Evolutionary conservation across 2,797 vertebrate species (phyloP).

Genomic region (Parauchenoglanis ngamensis): DNA sequence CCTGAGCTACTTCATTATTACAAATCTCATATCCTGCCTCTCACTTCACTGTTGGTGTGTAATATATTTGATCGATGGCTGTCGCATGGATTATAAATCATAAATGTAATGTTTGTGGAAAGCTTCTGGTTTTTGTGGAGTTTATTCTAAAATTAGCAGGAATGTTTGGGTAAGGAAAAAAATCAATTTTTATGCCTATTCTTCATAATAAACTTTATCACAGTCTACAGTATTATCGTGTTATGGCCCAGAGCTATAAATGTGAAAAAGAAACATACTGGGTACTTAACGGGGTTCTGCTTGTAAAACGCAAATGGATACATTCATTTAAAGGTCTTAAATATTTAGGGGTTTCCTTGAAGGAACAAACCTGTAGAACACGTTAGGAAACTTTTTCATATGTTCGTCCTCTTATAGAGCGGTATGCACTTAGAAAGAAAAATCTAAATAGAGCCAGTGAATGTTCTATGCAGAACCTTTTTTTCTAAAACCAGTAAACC

Average conservation of each 20-base stretch:
- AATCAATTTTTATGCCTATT: neutral
- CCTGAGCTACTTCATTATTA: neutral
- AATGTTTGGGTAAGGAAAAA: neutral
- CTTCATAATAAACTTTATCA: neutral
- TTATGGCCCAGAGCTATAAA: neutral
- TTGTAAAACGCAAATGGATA: neutral
- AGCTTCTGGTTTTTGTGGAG: neutral
- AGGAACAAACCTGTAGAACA: neutral
- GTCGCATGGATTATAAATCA: conserved; percentile 18
- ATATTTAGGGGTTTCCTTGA: neutral
- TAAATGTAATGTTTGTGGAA: conserved; percentile 12
- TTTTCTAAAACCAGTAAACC: too few relatives aligned
- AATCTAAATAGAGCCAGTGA: too few relatives aligned
- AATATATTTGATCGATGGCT: conserved; percentile 29
- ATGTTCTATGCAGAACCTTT: too few relatives aligned
- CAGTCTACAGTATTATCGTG: neutral
- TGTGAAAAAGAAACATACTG: neutral
- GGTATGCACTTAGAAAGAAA: neutral
- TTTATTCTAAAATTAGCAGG: neutral
- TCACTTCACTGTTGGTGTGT: conserved; percentile 10
- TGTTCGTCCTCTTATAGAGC: neutral
- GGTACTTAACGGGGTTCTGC: neutral
- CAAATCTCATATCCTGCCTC: conserved; percentile 5
- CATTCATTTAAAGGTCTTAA: neutral
- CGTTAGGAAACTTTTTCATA: neutral